Conservation (phyloP, 2,888 invertebrate species). For the Drosophila testacea region DNA sequence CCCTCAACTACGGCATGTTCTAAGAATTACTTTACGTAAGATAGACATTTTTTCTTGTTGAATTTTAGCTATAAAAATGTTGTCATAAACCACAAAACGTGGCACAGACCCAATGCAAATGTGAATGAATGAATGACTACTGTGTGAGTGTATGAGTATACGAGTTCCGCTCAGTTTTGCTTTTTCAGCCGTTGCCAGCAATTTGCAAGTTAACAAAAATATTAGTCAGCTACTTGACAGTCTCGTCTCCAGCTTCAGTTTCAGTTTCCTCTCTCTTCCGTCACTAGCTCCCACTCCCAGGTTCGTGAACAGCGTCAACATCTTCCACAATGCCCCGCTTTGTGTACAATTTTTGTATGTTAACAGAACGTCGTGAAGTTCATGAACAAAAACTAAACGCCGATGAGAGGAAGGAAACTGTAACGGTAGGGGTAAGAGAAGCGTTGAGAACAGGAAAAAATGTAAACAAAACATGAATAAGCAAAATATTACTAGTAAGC, state of each 20-base stretch:
- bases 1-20: conserved; percentile 10
- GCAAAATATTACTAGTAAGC: background rate
- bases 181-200: conserved; percentile 39
- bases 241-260: conserved; percentile 16
- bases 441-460: conserved; percentile 17
- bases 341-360: conserved; percentile 37
- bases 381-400: conserved; percentile 60
- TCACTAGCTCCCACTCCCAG: background rate
- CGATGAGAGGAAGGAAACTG: background rate
- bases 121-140: conserved; percentile 30
- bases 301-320: conserved; percentile 34
- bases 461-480: conserved; percentile 40
- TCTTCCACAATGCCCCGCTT: conserved; percentile 52
- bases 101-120: conserved; percentile 27
- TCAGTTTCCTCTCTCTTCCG: background rate
- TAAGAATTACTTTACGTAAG: conserved; percentile 44
- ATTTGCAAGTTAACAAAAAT: conserved; percentile 66
- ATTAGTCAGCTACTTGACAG: conserved; percentile 66
- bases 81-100: conserved; percentile 33
- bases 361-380: conserved; percentile 58
- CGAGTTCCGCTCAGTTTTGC: conserved; percentile 20
- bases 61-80: conserved; percentile 22
- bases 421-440: conserved; percentile 16
- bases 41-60: conserved; percentile 1
- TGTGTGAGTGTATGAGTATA: conserved; percentile 6